Conservation (phyloP, 2,113 vertebrate species). For the Vimba vimba region DNA sequence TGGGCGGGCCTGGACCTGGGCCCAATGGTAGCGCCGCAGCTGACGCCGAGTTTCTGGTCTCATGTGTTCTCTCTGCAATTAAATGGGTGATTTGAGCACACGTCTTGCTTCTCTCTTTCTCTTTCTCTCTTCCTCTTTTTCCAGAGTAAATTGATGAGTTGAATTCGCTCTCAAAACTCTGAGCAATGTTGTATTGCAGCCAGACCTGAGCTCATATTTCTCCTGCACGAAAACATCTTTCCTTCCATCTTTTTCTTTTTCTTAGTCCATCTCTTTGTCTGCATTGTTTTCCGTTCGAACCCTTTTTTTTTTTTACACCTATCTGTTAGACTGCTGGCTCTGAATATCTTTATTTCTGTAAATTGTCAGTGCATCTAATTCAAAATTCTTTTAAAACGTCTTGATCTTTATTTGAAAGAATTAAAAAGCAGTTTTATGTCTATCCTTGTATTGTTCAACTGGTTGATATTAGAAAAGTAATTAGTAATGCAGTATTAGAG, state of each 20-base stretch:
- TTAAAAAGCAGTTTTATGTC: too few relatives aligned
- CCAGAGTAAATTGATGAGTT: not conserved
- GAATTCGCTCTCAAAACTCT: not conserved
- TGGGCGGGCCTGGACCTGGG: too few relatives aligned
- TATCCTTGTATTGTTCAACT: too few relatives aligned
- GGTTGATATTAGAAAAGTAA: too few relatives aligned
- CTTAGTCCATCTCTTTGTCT: not conserved
- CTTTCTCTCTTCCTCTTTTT: not conserved
- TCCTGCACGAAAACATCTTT: not conserved
- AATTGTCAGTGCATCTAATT: not conserved
- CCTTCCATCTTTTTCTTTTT: not conserved
- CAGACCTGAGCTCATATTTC: conserved; percentile 18
- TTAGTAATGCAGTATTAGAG: too few relatives aligned
- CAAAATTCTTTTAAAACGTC: too few relatives aligned
- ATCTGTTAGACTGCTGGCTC: not conserved
- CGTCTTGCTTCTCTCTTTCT: not conserved
- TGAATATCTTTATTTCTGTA: not conserved
- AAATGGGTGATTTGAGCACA: not conserved
- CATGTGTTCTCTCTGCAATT: not conserved
- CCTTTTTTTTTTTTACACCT: not conserved
- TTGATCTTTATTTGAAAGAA: too few relatives aligned
- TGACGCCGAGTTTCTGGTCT: not conserved
- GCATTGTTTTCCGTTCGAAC: not conserved
- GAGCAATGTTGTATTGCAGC: conserved; percentile 1
- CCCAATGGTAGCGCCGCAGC: too few relatives aligned